These are phyloP conservation scores for Trypoxylon attenuatum DNA, from an alignment of 2,888 invertebrate genomes.

Conservation along the genomic window DNA sequence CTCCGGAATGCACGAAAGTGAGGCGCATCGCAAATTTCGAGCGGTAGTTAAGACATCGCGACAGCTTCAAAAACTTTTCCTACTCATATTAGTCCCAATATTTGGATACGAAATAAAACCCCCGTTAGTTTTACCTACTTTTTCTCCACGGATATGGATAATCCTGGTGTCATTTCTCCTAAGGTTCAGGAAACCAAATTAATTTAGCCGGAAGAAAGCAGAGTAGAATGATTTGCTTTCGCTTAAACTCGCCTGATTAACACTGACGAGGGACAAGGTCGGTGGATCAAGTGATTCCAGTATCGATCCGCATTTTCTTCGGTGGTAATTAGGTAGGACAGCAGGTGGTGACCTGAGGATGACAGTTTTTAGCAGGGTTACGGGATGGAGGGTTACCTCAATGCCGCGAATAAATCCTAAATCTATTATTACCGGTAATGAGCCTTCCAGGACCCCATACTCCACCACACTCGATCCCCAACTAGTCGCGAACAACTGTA, in stretches of 20 bases:
- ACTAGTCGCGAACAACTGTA: too few relatives aligned
- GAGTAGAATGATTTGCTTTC: too few relatives aligned
- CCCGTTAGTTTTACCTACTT: not conserved
- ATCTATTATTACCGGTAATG: constrained; percentile 56
- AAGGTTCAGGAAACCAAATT: too few relatives aligned
- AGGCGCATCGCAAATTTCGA: constrained; percentile 14
- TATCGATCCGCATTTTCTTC: constrained; percentile 51
- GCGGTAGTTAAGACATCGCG: not conserved
- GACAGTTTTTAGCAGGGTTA: constrained; percentile 67
- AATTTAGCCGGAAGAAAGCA: too few relatives aligned
- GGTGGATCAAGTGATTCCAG: constrained; percentile 21
- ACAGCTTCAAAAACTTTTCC: too few relatives aligned
- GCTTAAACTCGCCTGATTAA: not conserved
- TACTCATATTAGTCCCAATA: too few relatives aligned
- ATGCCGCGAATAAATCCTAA: constrained; percentile 65
- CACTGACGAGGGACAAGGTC: not conserved
- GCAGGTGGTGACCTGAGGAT: constrained; percentile 65
- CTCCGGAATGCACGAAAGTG: constrained; percentile 16
- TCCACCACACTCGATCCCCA: too few relatives aligned
- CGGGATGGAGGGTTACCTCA: constrained; percentile 61
- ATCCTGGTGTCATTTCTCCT: not conserved
- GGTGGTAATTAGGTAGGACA: constrained; percentile 62
- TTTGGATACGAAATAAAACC: not conserved
- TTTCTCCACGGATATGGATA: not conserved
- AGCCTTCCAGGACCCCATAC: too few relatives aligned